Base-by-base conservation (phyloP, 64 coral and sea anemone genomes). In the Anthopleura sola region DNA sequence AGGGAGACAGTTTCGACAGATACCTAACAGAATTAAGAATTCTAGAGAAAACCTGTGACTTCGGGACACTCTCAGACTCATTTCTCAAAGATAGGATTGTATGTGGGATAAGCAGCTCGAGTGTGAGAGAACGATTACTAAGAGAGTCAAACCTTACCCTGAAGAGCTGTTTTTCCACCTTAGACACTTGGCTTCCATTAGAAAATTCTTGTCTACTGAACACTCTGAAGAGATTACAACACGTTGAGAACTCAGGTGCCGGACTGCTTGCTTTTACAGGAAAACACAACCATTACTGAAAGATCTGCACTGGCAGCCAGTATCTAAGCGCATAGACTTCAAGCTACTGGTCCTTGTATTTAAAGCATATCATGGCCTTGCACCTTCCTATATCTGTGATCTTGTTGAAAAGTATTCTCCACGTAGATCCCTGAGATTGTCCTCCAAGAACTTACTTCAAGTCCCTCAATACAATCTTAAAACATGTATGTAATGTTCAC, bases 101-200 rank as follows among this genome's bases (percentile, higher is more conserved):
- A 32, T 85, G 81, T 85, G 82, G 91, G 48, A 85, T 88, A 32
- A 69, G 11, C 24, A 47, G 37, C 84, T 54, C 54, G 7, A 68
- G n/a, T 62, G 20, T 91, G 33, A 60, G 83, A 50, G 78, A 96
- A 66, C 86, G 64, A 36, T 64, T 91, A 48, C 78, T 95, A 68
- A 81, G 78, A 50, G 85, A 82, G 34, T 77, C 75, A 36, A 76
- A 48, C 75, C 81, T 91, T 23, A 82, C 75, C 44, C 47, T 86
- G 62, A 86, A 60, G 57, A 69, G 28, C 26, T 66, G 56, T 46
- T 31, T 82, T 68, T 48, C 46, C 46, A 48, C 46, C 46, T 48
- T 48, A 3, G 46, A 48, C 46, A 48, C 46, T 48, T 48, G 46
- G 46, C 46, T 48, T 48, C 46, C 3, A 48, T 48, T 48, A 48